Base-by-base conservation (phyloP, 2,888 invertebrate genomes). In the Didymodactylos carnosus region DNA sequence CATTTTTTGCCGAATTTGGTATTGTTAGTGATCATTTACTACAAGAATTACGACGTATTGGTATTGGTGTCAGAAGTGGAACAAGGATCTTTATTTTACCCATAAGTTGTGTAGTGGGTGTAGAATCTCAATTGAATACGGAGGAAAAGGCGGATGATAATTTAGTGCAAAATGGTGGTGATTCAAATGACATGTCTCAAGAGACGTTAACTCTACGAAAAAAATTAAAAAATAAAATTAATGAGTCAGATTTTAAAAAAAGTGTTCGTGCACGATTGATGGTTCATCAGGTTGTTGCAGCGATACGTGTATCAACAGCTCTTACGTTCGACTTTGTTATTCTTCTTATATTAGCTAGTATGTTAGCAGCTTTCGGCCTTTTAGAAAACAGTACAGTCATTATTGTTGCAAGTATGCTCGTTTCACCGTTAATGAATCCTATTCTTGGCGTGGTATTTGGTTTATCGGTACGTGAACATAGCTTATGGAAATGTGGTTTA, bases 361-460 rank as follows among this genome's bases (percentile, higher is more conserved):
- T 88, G 72, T 86, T 90, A 70, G 89, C 90, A 69, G 88, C 88
- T 4, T 85, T 90, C 76, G 90, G 90, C 2, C 82, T 90, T 75
- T 86, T 88, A 13, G 90, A 90, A 80, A 87, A 89, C 80, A 89
- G 88, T 77, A 88, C 88, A 10, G 88, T 90, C 14, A 87, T 88
- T 74, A 83, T 90, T 46, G 88, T 90, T 10, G 89, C 90, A 72
- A 89, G 89, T 80, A 90, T 90, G 90, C 85, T 90, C 25, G 89
- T 90, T 74, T 90, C 90, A 0, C 90, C 90, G 0, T 84, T 90
- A 53, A 90, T 90, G 89, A 89, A 89, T 40, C 90, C 90, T 1
- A 89, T 90, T 77, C 87, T 90, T 80, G 90, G 89, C 0, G 88
- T 87, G 7, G 89, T 89, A 0, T 88, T 90, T 79, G 90, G 90